phyloP scores from a whole-genome alignment of 2,888 invertebrate species.

The Aspidapion aeneum region DNA sequence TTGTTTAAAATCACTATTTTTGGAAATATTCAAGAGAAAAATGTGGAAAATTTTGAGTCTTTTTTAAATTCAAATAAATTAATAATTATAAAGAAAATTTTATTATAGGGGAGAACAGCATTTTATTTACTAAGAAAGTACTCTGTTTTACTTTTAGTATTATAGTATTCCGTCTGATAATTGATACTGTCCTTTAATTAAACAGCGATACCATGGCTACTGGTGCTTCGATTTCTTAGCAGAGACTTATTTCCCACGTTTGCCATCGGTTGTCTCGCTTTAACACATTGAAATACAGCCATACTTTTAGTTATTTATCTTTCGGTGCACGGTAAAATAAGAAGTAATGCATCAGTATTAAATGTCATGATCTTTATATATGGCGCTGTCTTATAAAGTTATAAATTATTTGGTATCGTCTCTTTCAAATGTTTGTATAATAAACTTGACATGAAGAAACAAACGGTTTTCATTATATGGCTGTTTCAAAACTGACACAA shows the following conservation, averaged over 20 bases:
- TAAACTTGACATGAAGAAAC: neutral
- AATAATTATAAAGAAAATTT: no score
- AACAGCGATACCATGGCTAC: conserved; percentile 39
- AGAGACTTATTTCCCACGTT: conserved; percentile 29
- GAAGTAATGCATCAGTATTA: conserved; percentile 5
- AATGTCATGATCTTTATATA: conserved; percentile 3
- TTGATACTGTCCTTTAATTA: conserved; percentile 42
- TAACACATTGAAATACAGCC: neutral
- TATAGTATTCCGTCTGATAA: conserved; percentile 29
- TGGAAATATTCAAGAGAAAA: no score
- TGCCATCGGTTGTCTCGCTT: neutral
- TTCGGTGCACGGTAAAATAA: no score
- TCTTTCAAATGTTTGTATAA: neutral
- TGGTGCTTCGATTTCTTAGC: no score
- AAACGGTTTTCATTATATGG: neutral
- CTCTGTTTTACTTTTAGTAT: neutral
- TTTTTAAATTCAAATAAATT: no score
- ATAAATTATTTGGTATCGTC: conserved; percentile 2
- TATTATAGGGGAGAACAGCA: no score
- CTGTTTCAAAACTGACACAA: no score
- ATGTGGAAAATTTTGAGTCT: no score
- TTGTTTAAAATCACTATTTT: no score
- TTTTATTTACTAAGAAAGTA: no score
- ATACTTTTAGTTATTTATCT: no score
- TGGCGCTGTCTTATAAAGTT: conserved; percentile 2